These are phyloP conservation scores for Phymorhynchus buccinoides DNA, from an alignment of 1,140 invertebrate species.

Conservation along the genomic window DNA sequence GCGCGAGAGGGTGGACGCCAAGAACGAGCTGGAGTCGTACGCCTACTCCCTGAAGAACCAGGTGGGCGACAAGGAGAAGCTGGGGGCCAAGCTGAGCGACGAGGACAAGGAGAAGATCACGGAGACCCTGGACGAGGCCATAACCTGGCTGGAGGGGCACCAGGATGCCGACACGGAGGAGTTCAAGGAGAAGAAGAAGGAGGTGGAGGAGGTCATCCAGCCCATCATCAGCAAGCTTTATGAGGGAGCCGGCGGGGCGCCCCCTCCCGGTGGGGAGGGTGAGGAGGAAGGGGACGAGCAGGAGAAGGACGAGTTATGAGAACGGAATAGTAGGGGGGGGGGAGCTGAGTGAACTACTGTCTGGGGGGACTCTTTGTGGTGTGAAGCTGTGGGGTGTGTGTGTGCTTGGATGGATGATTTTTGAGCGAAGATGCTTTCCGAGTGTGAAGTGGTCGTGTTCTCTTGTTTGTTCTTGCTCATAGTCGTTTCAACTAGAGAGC, in stretches of 20 bases:
- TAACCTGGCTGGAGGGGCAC: conserved; percentile 98
- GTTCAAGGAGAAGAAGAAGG: conserved; percentile 97
- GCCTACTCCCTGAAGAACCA: conserved; percentile 99
- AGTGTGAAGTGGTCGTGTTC: too few species aligned
- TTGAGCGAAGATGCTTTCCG: too few species aligned
- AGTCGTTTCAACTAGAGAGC: too few species aligned
- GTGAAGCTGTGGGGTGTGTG: not conserved
- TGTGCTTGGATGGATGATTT: too few species aligned
- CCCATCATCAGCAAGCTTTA: conserved; percentile 98
- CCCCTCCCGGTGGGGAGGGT: conserved; percentile 48
- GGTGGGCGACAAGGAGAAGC: conserved; percentile 96
- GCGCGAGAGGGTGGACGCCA: conserved; percentile 96
- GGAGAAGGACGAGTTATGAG: conserved; percentile 63
- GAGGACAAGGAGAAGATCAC: conserved; percentile 97
- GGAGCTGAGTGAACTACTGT: too few species aligned
- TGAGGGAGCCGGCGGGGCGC: conserved; percentile 77
- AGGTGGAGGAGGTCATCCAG: conserved; percentile 94
- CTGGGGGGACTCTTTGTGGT: too few species aligned
- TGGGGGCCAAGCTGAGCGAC: conserved; percentile 91
- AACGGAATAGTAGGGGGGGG: not conserved
- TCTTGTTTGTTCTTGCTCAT: too few species aligned
- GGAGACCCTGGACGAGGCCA: conserved; percentile 93
- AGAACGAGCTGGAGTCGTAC: conserved; percentile 92
- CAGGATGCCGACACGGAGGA: conserved; percentile 94
- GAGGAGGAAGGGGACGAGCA: conserved; percentile 48